phyloP scores from a whole-genome alignment of 2,797 vertebrate species.

The Eospalax fontanierii region DNA sequence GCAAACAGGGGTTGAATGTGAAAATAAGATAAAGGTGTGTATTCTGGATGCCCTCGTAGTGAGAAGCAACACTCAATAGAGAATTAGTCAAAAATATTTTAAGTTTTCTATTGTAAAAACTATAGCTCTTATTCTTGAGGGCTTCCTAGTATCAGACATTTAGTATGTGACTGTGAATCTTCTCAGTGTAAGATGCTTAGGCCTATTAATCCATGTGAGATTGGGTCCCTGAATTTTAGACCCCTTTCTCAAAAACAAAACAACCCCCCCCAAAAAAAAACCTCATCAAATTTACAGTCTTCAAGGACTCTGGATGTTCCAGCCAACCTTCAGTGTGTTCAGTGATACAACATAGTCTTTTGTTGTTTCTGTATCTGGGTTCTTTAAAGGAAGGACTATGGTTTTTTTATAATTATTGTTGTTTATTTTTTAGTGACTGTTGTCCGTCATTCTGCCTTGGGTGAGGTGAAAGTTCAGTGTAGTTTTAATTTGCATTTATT shows the following conservation, averaged over 20 bases:
- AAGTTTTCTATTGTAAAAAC: background rate
- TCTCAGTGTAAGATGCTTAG: background rate
- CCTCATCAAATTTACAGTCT: background rate
- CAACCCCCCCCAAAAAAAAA: background rate
- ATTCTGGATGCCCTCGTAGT: background rate
- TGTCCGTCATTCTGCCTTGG: background rate
- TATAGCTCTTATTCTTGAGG: too few species aligned
- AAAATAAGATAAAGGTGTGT: background rate
- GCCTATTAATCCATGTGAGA: background rate
- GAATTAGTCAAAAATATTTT: background rate
- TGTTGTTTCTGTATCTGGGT: background rate
- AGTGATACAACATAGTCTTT: background rate
- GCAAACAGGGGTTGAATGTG: background rate
- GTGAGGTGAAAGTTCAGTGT: background rate
- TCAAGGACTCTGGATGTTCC: background rate
- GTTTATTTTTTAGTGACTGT: background rate
- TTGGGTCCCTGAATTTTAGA: background rate
- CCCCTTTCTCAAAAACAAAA: background rate
- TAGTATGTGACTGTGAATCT: background rate
- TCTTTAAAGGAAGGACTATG: background rate
- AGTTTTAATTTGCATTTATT: background rate
- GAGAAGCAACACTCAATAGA: background rate
- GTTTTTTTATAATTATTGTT: background rate
- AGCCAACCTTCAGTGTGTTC: background rate
- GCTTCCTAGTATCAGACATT: background rate